Base-by-base conservation (phyloP, 2,888 invertebrate species). In the Phengaris arion region DNA sequence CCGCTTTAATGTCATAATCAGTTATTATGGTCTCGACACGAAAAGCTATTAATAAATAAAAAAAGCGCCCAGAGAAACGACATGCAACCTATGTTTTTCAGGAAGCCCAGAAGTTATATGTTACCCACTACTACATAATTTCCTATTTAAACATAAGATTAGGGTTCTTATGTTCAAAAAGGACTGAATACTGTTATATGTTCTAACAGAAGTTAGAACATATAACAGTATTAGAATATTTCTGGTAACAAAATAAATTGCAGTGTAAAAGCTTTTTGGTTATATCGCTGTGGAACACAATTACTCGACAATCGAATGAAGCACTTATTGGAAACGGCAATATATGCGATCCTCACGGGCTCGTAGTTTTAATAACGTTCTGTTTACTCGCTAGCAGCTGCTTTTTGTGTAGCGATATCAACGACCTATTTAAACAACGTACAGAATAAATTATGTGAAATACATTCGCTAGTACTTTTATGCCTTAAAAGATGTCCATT, bases 291-390 rank as follows among this genome's bases (percentile, higher is more conserved):
- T 57, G 57, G 15, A 59, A 59, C 59, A 59, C 59, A 59, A 59
- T 22, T 59, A 22, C 59, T 22, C 68, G 45, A 68, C 68, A 68
- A 68, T 68, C 46, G 46, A 68, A 68, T 68, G 68, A 68, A 45
- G 45, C 68, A 68, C 68, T 68, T 68, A 68, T 46, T 35, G 46
- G 68, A 13, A 59, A 9, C 59, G 59, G 68, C 68, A 68, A 68
- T 68, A 68, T 46, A 46, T n/a, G 22, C 59, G 68, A 68, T 46
- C 35, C 46, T 68, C 68, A 68, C 68, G 68, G 46, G 68, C 59
- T 22, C 59, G 22, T 10, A 22, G 59, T 68, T 68, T 68, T 68
- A 45, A 46, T 68, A 45, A 45, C 68, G 68, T 68, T 68, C 57
- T 57, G 57, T 59, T 59, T 59, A 59, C 59, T 59, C 59, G 22